A percentile compares a stretch with the other conserved stretches of the same genome.
Conservation (phyloP, 2,113 vertebrate species). For the Origma solitaria region DNA sequence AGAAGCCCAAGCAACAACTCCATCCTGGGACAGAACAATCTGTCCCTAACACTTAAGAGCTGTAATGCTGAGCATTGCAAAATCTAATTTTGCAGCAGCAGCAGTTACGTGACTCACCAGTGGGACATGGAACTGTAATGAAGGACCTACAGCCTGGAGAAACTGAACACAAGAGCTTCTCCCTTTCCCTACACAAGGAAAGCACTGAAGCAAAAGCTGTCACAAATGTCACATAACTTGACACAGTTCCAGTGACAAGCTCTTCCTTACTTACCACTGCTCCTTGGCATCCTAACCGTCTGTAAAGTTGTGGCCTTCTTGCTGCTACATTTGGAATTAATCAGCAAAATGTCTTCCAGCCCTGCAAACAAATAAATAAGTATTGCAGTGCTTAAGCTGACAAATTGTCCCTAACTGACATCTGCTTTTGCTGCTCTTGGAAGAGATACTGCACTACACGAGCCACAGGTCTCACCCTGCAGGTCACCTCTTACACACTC, state of each 20-base stretch:
- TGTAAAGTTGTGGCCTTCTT: slow-evolving; percentile 62
- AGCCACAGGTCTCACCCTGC: background rate
- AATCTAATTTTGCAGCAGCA: background rate
- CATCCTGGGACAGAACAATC: background rate
- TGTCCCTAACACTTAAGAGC: background rate
- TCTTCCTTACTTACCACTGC: slow-evolving; percentile 76
- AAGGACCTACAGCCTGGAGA: background rate
- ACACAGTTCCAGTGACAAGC: background rate
- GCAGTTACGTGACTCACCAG: background rate
- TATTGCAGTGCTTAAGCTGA: background rate
- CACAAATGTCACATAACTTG: background rate
- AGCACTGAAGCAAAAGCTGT: background rate
- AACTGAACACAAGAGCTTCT: background rate
- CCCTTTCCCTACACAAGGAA: background rate
- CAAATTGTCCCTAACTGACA: too few relatives aligned
- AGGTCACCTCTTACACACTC: background rate
- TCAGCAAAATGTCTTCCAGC: slow-evolving; percentile 80
- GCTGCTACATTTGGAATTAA: slow-evolving; percentile 69
- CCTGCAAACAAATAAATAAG: slow-evolving; percentile 63
- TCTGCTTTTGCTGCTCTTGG: background rate
- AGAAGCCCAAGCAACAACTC: background rate
- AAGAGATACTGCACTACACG: accelerated
- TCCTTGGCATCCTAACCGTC: slow-evolving; percentile 80
- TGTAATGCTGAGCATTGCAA: accelerated
- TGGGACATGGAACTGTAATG: accelerated